Percentiles rank a stretch among this genome's conserved stretches.
Conservation (phyloP, 1,140 invertebrate species). For the Parasteatoda tepidariorum region DNA sequence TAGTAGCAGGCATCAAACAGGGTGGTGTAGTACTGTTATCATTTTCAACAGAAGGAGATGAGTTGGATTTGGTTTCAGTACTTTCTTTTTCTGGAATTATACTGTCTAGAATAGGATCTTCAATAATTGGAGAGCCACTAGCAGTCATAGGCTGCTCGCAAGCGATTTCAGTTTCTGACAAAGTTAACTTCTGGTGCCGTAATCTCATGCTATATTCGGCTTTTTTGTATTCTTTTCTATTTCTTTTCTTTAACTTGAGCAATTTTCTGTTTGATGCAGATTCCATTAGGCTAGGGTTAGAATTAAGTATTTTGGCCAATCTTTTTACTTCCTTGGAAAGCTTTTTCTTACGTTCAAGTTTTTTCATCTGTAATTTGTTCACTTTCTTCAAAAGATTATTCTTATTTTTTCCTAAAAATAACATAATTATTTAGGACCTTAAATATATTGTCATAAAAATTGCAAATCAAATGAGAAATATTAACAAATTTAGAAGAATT, state of each 20-base stretch:
- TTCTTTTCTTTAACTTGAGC: constrained; percentile 41
- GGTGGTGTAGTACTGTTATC: constrained; percentile 9
- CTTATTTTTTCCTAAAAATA: constrained; percentile 21
- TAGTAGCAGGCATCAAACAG: background rate
- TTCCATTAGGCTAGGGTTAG: constrained; percentile 41
- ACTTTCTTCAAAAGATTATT: constrained; percentile 45
- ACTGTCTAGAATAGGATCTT: too few species aligned
- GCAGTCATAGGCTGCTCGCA: constrained; percentile 7
- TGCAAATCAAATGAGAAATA: background rate
- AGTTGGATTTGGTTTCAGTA: background rate
- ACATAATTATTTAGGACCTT: constrained; percentile 4
- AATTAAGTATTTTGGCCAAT: constrained; percentile 41
- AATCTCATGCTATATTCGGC: constrained; percentile 33
- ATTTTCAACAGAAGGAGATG: background rate
- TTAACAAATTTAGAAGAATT: background rate
- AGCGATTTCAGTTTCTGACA: constrained; percentile 19
- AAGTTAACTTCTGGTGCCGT: constrained; percentile 37
- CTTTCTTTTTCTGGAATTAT: too few species aligned
- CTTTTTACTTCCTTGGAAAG: constrained; percentile 44
- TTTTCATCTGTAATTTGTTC: constrained; percentile 39
- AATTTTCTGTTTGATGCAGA: constrained; percentile 37
- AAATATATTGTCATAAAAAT: too few species aligned
- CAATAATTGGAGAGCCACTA: too few species aligned
- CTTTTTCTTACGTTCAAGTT: constrained; percentile 31
- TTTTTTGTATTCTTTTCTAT: constrained; percentile 31